Evolutionary conservation across 2,113 vertebrate genomes (phyloP), one percentile per base, ranked within the genome.

Genomic region (Ariopsis seemanni): DNA sequence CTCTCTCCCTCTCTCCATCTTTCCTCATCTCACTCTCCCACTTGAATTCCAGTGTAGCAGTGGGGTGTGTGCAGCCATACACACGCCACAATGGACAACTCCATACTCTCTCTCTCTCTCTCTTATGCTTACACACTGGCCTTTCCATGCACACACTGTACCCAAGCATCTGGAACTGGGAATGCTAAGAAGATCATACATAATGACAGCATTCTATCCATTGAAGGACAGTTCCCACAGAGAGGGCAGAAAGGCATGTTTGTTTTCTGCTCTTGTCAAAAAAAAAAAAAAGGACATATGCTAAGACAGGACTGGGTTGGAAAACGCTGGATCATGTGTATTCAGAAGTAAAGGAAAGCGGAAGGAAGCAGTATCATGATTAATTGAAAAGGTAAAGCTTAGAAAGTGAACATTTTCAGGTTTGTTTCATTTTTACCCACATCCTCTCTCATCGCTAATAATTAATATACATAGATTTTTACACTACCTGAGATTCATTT

Each of bases 131-230:
- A 89, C 88, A 92, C 86, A 91, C 91, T 88, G 65, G 63, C 85
- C 85, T 87, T 86, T 87, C 57, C 60, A 48, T 48, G 42, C 75
- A 80, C 85, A 84, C 85, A 88, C 88, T 85, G 85, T 81, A 80
- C 86, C n/a, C 34, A 86, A 88, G 86, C 30, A 65, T 84, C 67
- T 57, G 69, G 72, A 58, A 52, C 81, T 65, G 67, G 10, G 80
- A 91, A 85, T 92, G 74, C 90, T 92, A 89, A 91, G 89, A 91
- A 90, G 92, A 86, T 85, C 69, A 48, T 52, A 90, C 89, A 94
- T 94, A 95, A 95, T 95, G 93, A 94, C 92, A 93, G 93, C 92
- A 94, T 95, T 95, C 93, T 95, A 88, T 89, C 91, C 91, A 88
- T 69, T 87, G 87, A 88, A 89, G 90, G 93, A 94, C 92, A 88